Evolutionary conservation across 2,113 vertebrate species (phyloP).

Genomic region (Mirza zaza): DNA sequence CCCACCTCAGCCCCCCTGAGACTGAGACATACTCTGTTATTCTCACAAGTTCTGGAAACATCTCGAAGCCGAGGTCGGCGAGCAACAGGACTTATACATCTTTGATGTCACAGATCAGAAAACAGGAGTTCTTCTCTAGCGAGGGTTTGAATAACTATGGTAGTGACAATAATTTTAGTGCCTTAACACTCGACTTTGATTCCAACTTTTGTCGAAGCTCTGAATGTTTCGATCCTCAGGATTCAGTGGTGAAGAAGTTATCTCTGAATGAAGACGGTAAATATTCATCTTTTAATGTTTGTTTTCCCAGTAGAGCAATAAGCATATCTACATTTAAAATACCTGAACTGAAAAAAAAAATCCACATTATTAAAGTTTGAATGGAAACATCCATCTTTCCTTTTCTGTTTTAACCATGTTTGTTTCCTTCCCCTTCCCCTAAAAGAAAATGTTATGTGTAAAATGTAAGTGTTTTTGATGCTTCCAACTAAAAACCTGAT

Average conservation of each 20-base stretch:
- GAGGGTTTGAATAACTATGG: neutral
- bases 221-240: slow-evolving; percentile 67
- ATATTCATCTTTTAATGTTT: neutral
- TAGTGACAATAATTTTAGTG: slow-evolving; percentile 44
- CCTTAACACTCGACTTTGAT: slow-evolving; percentile 77
- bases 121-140: slow-evolving; percentile 27
- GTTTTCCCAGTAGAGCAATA: neutral
- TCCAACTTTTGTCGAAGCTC: slow-evolving; percentile 70
- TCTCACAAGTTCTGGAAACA: slow-evolving; percentile 70
- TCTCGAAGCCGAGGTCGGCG: neutral
- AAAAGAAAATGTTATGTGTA: neutral
- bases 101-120: slow-evolving; percentile 73
- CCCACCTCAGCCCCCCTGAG: neutral
- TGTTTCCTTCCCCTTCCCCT: neutral
- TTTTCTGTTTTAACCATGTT: neutral
- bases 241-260: slow-evolving; percentile 84
- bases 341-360: neutral
- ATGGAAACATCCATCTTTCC: neutral
- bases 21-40: slow-evolving; percentile 71
- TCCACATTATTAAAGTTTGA: neutral
- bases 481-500: neutral
- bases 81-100: slow-evolving; percentile 54
- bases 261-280: slow-evolving; percentile 85
- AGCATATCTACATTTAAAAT: neutral
- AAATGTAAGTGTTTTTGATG: neutral